phyloP scores from a whole-genome alignment of 2,888 invertebrate species.

The Oscheius sp. region DNA sequence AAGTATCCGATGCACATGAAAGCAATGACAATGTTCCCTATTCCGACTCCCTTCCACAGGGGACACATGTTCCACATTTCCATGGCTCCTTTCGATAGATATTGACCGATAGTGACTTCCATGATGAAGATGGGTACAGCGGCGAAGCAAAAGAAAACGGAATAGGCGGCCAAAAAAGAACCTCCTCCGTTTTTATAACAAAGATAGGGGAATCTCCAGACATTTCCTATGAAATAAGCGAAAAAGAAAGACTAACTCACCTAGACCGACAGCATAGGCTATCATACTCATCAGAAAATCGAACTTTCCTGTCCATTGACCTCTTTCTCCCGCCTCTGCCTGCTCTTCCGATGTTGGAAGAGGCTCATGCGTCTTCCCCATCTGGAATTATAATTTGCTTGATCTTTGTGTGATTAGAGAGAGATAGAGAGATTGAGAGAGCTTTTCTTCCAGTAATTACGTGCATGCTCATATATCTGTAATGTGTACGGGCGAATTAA shows the following conservation, averaged over 20 bases:
- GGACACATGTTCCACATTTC: conserved; percentile 70
- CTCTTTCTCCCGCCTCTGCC: conserved; percentile 37
- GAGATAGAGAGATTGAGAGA: conserved; percentile 14
- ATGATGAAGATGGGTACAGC: conserved; percentile 70
- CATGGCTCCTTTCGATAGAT: conserved; percentile 69
- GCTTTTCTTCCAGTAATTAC: too few species aligned
- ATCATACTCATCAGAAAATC: conserved; percentile 70
- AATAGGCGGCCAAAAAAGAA: conserved; percentile 68
- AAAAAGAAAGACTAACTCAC: too few species aligned
- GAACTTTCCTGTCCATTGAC: conserved; percentile 67
- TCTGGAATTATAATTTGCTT: not conserved
- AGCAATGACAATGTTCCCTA: conserved; percentile 70
- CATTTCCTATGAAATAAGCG: too few species aligned
- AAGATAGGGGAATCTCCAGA: conserved; percentile 70
- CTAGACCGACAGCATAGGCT: conserved; percentile 70
- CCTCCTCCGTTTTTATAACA: conserved; percentile 71
- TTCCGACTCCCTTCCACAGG: conserved; percentile 69
- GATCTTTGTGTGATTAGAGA: not conserved
- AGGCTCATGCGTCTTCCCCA: conserved; percentile 26
- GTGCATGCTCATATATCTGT: too few species aligned
- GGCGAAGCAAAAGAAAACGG: conserved; percentile 66
- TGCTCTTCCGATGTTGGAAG: conserved; percentile 10
- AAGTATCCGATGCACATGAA: conserved; percentile 70
- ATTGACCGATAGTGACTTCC: conserved; percentile 70
- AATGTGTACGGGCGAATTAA: too few species aligned